phyloP scores from a whole-genome alignment of 2,113 vertebrate genomes.

The Porphyrio hochstetteri region DNA sequence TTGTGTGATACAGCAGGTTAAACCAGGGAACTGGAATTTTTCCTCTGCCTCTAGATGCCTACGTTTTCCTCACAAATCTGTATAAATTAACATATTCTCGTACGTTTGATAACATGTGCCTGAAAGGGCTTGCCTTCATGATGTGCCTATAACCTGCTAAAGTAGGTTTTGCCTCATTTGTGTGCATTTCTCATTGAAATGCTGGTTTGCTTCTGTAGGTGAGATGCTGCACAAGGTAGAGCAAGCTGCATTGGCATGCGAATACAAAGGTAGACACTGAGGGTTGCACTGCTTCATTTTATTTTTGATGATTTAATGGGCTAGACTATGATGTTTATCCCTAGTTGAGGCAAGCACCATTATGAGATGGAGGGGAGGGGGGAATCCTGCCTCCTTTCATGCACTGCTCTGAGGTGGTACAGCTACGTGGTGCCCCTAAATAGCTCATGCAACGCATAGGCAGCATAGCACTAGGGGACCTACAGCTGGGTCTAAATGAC shows the following conservation, averaged over 20 bases:
- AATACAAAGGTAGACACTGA: not conserved
- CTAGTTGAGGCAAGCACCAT: not conserved
- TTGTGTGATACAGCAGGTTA: not conserved
- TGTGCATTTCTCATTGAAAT: not conserved
- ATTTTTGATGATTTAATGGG: not conserved
- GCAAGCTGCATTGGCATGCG: not conserved
- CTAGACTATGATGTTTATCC: accelerated
- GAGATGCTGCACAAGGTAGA: not conserved
- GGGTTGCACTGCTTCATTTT: not conserved
- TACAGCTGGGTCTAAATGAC: not conserved
- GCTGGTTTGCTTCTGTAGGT: not conserved
- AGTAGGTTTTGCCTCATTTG: not conserved
- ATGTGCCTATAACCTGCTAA: not conserved
- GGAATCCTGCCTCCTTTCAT: not conserved
- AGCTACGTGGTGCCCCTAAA: not conserved
- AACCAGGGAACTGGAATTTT: not conserved
- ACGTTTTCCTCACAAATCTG: not conserved
- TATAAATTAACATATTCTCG: not conserved
- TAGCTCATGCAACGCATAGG: not conserved
- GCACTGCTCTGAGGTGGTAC: not conserved
- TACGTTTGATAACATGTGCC: not conserved
- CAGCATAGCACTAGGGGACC: not conserved
- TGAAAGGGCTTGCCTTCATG: not conserved
- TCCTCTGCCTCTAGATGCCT: not conserved
- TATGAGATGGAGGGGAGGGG: not conserved